A percentile compares a stretch with the other conserved stretches of the same genome.
Conservation (phyloP, 1,140 invertebrate genomes). For the Euura lappo region DNA sequence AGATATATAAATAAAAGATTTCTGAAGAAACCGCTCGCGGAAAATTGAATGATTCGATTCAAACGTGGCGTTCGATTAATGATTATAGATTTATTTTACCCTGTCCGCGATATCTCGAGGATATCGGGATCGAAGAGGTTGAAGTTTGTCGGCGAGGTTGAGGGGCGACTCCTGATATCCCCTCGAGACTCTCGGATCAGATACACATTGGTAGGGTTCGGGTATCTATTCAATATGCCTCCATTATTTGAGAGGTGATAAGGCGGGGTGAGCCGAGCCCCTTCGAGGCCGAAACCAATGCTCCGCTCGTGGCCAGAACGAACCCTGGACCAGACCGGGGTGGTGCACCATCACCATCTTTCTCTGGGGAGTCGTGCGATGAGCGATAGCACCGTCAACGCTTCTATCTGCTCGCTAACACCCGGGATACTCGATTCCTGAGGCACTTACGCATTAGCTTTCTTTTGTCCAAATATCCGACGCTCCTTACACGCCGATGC, state of each 20-base stretch:
- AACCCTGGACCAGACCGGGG: slow-evolving; percentile 10
- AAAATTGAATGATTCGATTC: too few species aligned
- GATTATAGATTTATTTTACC: too few species aligned
- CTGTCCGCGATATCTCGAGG: too few species aligned
- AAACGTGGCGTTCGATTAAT: too few species aligned
- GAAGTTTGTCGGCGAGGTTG: background rate
- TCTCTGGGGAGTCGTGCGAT: slow-evolving; percentile 32
- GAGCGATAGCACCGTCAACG: slow-evolving; percentile 32
- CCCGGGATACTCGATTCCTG: background rate
- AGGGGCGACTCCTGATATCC: slow-evolving; percentile 44
- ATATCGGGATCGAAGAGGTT: slow-evolving; percentile 18
- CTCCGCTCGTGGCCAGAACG: background rate
- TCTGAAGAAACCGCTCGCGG: too few species aligned
- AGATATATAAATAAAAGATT: too few species aligned
- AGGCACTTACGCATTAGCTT: too few species aligned
- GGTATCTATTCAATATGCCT: slow-evolving; percentile 49
- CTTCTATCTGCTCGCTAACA: slow-evolving; percentile 21
- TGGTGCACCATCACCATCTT: slow-evolving; percentile 15
- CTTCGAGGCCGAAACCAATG: background rate
- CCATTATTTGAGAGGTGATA: slow-evolving; percentile 49
- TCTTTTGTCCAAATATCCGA: too few species aligned
- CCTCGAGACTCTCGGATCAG: slow-evolving; percentile 38
- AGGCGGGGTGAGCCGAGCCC: slow-evolving; percentile 24
- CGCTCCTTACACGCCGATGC: too few species aligned
- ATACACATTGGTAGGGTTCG: slow-evolving; percentile 42